Conservation (phyloP, 37 sponge, comb jelly and placozoan species). For the Spongia lamella region DNA sequence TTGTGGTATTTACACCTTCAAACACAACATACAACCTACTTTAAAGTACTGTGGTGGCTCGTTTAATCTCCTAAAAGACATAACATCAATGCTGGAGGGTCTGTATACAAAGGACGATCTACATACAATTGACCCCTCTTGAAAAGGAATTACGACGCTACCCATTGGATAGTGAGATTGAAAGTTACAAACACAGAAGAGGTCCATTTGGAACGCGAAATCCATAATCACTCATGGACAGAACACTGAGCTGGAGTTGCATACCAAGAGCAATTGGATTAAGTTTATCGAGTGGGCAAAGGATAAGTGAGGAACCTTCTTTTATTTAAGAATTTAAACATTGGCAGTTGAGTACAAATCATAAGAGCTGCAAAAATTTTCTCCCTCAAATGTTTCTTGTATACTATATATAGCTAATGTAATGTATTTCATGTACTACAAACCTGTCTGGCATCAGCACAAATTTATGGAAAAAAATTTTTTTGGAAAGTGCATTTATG, state of each 20-base stretch:
- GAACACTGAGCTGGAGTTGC: slow-evolving; percentile 28
- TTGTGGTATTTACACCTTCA: slow-evolving; percentile 41
- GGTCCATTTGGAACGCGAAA: background rate
- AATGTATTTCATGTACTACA: no score
- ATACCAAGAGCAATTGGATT: slow-evolving; percentile 18
- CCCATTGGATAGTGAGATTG: slow-evolving; percentile 29
- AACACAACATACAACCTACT: slow-evolving; percentile 12
- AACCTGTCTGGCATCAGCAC: no score
- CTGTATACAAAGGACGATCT: slow-evolving; percentile 44
- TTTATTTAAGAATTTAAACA: no score
- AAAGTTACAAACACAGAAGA: background rate
- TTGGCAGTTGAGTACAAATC: no score
- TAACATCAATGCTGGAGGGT: slow-evolving; percentile 40
- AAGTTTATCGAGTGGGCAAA: slow-evolving; percentile 33
- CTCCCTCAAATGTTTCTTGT: no score
- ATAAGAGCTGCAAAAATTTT: no score
- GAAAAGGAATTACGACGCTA: slow-evolving; percentile 34
- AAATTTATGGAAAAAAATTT: no score
- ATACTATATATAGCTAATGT: no score
- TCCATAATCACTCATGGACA: slow-evolving; percentile 37
- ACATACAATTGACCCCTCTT: slow-evolving; percentile 20
- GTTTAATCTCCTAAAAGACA: slow-evolving; percentile 15
- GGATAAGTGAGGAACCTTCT: no score
- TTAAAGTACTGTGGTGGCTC: slow-evolving; percentile 37
- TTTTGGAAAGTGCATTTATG: no score